Evolutionary conservation across 2,797 vertebrate species (phyloP).

Genomic region (Pipistrellus nathusii): DNA sequence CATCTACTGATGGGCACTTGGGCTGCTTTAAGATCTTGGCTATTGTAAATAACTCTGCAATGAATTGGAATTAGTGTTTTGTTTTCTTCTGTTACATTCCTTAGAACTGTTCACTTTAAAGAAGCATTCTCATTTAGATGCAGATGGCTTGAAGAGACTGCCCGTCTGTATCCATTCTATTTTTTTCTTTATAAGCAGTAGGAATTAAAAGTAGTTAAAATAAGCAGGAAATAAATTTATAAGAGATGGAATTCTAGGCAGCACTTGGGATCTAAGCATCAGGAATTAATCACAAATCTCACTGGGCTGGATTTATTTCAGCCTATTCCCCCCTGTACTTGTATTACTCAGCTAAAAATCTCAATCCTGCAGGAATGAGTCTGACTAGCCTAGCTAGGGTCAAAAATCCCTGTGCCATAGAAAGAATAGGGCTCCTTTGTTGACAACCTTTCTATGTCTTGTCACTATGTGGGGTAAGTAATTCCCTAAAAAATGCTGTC

Average conservation of each 20-base stretch:
- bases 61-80: neutral
- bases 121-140: neutral
- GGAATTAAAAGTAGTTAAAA: neutral
- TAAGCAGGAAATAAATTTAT: neutral
- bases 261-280: neutral
- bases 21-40: neutral
- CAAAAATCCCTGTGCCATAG: neutral
- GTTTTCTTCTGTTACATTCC: neutral
- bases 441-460: neutral
- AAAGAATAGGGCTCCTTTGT: neutral
- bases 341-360: conserved; percentile 34
- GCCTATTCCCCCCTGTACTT: neutral
- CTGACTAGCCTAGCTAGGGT: neutral
- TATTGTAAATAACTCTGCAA: neutral
- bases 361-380: neutral
- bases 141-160: conserved; percentile 14
- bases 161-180: neutral
- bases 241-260: neutral
- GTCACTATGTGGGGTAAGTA: neutral
- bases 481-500: conserved; percentile 10
- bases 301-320: neutral
- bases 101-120: neutral
- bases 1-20: neutral
- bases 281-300: neutral
- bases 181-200: neutral